A percentile compares a stretch with the other conserved stretches of the same genome.
phyloP scores from a whole-genome alignment of 37 sponge, comb jelly and placozoan genomes.

The Lycopodina hypogea region DNA sequence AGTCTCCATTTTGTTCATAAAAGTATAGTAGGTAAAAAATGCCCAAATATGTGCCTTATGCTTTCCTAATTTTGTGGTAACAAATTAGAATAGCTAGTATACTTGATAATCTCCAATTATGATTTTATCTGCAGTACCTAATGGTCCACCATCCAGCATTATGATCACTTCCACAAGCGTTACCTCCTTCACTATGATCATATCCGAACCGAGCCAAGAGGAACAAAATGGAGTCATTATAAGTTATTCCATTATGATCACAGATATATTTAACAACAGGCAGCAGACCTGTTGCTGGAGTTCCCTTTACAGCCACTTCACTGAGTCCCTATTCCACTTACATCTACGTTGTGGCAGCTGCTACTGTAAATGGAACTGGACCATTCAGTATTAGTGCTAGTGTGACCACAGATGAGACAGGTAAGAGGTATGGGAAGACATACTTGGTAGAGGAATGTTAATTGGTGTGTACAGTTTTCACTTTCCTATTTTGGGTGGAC shows the following conservation, averaged over 20 bases:
- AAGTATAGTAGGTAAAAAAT: too few relatives aligned
- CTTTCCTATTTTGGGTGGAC: not conserved
- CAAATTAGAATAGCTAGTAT: not conserved
- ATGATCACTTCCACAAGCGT: not conserved
- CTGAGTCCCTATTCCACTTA: conserved; percentile 18
- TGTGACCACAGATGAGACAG: conserved; percentile 8
- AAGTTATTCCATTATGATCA: not conserved
- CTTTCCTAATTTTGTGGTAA: not conserved
- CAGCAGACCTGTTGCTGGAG: not conserved
- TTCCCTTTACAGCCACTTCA: not conserved
- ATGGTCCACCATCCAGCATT: conserved; percentile 28
- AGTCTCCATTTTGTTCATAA: too few relatives aligned
- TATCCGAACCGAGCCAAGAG: conserved; percentile 9
- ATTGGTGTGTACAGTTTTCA: too few relatives aligned
- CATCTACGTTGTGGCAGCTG: conserved; percentile 7
- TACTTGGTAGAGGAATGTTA: too few relatives aligned
- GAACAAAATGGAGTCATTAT: conserved; percentile 27
- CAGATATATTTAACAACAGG: not conserved
- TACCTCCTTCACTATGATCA: conserved; percentile 22
- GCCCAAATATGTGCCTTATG: not conserved
- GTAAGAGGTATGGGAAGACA: conserved; percentile 6
- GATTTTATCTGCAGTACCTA: conserved; percentile 18
- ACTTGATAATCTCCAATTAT: not conserved
- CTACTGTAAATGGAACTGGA: conserved; percentile 12
- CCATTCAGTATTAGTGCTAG: not conserved